Percentiles rank a stretch among this genome's conserved stretches.
Conservation (phyloP, 2,797 vertebrate species). For the Ciconia nigra region DNA sequence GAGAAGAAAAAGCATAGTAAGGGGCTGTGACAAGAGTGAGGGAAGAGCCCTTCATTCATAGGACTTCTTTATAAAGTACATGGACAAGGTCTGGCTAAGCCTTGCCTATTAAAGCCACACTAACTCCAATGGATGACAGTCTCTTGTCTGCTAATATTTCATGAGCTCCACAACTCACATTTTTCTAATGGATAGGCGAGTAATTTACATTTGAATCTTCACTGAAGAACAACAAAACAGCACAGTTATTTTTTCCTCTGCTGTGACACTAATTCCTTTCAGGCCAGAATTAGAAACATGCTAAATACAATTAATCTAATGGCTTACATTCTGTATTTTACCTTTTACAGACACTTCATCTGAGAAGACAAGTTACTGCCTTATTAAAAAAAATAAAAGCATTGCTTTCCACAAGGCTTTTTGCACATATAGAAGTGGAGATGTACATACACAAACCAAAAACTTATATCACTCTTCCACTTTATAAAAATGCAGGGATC, state of each 20-base stretch:
- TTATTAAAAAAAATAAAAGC: background rate
- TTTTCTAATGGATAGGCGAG: background rate
- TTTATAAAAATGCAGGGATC: background rate
- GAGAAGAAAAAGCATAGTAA: background rate
- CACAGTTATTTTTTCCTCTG: background rate
- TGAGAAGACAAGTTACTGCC: background rate
- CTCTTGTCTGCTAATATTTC: background rate
- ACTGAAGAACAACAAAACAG: background rate
- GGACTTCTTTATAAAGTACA: background rate
- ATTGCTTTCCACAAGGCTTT: background rate
- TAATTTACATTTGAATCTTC: background rate
- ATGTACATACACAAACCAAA: background rate
- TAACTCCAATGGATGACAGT: background rate
- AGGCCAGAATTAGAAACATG: background rate
- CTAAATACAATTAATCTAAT: background rate
- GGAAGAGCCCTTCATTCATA: background rate
- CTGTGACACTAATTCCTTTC: background rate
- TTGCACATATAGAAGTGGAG: background rate
- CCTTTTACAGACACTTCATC: background rate
- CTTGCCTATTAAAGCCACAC: background rate
- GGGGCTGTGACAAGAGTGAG: background rate
- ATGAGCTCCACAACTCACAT: background rate
- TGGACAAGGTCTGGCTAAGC: background rate
- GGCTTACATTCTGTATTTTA: background rate
- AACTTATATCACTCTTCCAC: background rate